Conservation (phyloP, 2,113 vertebrate genomes). For the Albula glossodonta region DNA sequence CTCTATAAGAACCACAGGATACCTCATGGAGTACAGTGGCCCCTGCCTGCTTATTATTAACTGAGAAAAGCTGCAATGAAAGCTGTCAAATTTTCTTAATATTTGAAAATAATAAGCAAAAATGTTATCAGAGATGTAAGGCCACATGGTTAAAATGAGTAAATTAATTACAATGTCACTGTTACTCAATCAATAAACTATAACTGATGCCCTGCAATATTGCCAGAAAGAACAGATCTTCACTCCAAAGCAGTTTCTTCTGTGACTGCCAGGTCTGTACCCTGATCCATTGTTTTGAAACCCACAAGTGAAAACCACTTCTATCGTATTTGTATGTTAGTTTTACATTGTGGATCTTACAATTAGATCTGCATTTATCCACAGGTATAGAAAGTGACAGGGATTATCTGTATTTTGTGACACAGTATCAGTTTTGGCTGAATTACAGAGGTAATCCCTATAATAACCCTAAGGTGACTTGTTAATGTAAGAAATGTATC, state of each 20-base stretch:
- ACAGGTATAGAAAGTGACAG: neutral
- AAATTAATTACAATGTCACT: neutral
- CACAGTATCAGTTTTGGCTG: slow-evolving; percentile 10
- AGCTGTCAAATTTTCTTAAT: neutral
- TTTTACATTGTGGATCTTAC: neutral
- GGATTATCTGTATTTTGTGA: slow-evolving; percentile 24
- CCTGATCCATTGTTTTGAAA: neutral
- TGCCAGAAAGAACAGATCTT: neutral
- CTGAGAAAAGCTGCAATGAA: neutral
- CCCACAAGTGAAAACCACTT: neutral
- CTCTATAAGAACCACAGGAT: neutral
- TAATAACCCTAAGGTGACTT: too few species aligned
- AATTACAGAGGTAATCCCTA: neutral
- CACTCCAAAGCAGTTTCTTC: neutral
- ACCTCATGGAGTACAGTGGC: neutral
- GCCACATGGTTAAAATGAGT: slow-evolving; percentile 6
- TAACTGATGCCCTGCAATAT: neutral
- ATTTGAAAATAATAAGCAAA: neutral
- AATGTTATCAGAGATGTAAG: neutral
- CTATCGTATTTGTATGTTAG: neutral
- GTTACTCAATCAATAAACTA: neutral
- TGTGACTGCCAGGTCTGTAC: neutral
- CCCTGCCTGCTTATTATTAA: too few species aligned
- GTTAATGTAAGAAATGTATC: too few species aligned
- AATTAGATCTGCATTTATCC: neutral